Evolutionary conservation across 2,797 vertebrate species (phyloP), one percentile per base, ranked within the genome.

Genomic region (Tenualosa ilisha): DNA sequence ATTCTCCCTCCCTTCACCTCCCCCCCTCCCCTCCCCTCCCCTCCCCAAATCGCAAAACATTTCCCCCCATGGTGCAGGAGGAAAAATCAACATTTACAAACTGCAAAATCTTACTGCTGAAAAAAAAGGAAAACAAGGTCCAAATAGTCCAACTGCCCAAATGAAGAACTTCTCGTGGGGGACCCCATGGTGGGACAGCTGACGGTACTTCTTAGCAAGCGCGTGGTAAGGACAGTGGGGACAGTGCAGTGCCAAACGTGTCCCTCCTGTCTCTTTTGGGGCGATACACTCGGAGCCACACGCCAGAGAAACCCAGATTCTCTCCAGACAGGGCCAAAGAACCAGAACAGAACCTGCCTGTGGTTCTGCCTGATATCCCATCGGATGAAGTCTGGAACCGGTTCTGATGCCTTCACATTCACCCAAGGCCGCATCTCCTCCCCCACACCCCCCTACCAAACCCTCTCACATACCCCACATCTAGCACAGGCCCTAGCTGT

Each of bases 401-500:
- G n/a, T 31, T 13, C 0, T 65, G 2, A 26, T 8, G 9, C 61
- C 0, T 22, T n/a, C 59, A 8, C 59, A 15, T 1, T 2, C 2
- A 1, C 31, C 31, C 31, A 31, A 31, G 31, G 31, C 31, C 31
- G 31, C 31, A 31, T 31, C 31, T 31, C 56, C 56, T 3, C 56
- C 56, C 56, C 56, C 56, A 20, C 56, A 15, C 56, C 15, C 61
- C 22, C 7, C 63, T 75, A 61, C 82, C 83, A 85, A 83, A 79
- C 81, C 84, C 75, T 53, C 86, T 86, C 85, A 82, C 12, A 54
- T 82, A 79, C 85, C 22, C 26, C 24, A 84, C 82, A 82, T 12
- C 37, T 46, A 43, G 17, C 53, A 53, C 9, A 37, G 24, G 51
- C 50, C 85, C 88, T 95, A 95, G 92, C 94, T 95, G 93, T 82